Percentiles rank a stretch among this genome's conserved stretches.
Evolutionary conservation across 2,113 vertebrate species (phyloP).

Genomic region (Anas platyrhynchos): DNA sequence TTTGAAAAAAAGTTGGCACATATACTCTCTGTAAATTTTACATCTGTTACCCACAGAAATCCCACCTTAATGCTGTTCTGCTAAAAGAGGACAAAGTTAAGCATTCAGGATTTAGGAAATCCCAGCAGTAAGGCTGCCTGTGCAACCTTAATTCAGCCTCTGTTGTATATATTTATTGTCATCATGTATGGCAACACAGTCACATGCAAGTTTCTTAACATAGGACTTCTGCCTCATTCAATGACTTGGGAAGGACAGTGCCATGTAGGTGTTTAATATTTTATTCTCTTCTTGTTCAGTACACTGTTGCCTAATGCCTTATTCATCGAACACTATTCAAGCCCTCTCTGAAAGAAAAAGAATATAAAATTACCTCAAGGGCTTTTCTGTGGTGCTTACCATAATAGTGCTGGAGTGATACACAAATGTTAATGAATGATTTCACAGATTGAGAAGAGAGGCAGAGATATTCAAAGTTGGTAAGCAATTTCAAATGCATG

Average conservation of each 20-base stretch:
- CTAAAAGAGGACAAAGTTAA: not conserved
- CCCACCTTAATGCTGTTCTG: not conserved
- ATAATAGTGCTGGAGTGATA: not conserved
- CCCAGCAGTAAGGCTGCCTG: not conserved
- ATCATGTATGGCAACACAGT: not conserved
- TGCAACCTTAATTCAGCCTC: not conserved
- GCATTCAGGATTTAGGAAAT: not conserved
- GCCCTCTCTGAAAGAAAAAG: not conserved
- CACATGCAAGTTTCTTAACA: not conserved
- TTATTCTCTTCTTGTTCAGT: conserved; percentile 20
- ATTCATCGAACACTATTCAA: not conserved
- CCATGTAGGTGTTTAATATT: conserved; percentile 19
- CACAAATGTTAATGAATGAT: not conserved
- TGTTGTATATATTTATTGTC: not conserved
- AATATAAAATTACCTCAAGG: conserved; percentile 30
- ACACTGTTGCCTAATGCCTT: not conserved
- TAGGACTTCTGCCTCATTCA: not conserved
- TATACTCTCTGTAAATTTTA: not conserved
- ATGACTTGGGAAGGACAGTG: conserved; percentile 8
- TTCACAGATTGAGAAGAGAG: conserved; percentile 9
- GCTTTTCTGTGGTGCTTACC: conserved; percentile 1
- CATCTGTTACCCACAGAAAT: not conserved
- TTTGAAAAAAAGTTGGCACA: not conserved
- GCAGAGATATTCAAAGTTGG: not conserved
- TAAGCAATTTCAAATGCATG: not conserved